Evolutionary conservation across 2,797 vertebrate species (phyloP).

Genomic region (Acanthurus tractus): DNA sequence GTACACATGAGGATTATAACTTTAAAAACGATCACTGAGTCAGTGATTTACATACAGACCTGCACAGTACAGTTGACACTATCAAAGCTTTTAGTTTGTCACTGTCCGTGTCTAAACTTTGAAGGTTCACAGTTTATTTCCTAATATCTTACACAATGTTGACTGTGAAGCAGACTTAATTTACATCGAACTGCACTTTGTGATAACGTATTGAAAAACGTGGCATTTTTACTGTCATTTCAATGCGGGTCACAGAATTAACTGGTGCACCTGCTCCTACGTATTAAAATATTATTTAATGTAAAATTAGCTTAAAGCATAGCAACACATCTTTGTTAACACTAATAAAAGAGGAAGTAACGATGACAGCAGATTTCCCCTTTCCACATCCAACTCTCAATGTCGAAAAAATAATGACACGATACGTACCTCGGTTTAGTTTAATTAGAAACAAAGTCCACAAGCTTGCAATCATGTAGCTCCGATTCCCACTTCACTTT

Average conservation of each 20-base stretch:
- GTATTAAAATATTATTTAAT: background rate
- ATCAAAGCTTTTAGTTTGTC: background rate
- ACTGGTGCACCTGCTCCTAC: background rate
- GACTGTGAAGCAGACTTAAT: background rate
- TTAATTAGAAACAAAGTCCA: conserved; percentile 8
- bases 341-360: conserved; percentile 15
- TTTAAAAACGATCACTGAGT: background rate
- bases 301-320: background rate
- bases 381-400: background rate
- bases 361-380: conserved; percentile 1
- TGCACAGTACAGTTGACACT: background rate
- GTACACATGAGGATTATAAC: background rate
- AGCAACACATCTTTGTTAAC: background rate
- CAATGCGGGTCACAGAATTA: background rate
- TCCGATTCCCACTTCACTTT: conserved; percentile 63
- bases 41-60: background rate
- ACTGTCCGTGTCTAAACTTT: background rate
- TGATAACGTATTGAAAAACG: background rate
- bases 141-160: too few relatives aligned
- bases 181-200: background rate
- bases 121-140: background rate
- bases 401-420: background rate
- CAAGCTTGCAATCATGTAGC: conserved; percentile 5
- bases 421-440: conserved; percentile 37
- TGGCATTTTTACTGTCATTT: too few relatives aligned